These are phyloP conservation scores for Eupelmus urozonus DNA, from an alignment of 2,888 invertebrate genomes.

Conservation along the genomic window DNA sequence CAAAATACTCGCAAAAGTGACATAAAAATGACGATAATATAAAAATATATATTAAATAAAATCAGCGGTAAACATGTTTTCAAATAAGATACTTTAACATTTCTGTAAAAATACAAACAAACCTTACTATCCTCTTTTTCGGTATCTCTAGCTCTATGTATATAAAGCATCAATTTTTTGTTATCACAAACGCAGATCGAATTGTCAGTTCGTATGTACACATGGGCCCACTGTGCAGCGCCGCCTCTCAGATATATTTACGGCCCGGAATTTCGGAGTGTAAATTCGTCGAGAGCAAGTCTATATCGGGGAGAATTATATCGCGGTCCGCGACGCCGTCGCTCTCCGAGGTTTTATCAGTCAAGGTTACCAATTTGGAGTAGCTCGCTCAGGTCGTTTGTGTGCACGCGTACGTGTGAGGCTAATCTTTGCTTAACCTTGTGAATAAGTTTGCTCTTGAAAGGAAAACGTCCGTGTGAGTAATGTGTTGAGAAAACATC, in stretches of 20 bases:
- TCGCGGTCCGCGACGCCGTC: slow-evolving; percentile 4
- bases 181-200: not conserved
- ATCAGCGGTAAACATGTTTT: slow-evolving; percentile 17
- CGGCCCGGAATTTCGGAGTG: slow-evolving; percentile 2
- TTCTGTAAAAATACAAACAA: not conserved
- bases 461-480: slow-evolving; percentile 52
- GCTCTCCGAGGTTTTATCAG: slow-evolving; percentile 48
- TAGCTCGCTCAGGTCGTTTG: not conserved
- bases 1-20: too few relatives aligned
- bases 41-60: not conserved
- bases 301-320: slow-evolving; percentile 11
- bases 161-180: not conserved
- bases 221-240: not conserved
- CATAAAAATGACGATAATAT: slow-evolving; percentile 10
- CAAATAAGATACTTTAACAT: not conserved
- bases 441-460: slow-evolving; percentile 53
- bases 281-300: not conserved
- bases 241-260: slow-evolving; percentile 6
- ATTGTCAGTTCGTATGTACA: not conserved
- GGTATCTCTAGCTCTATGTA: not conserved
- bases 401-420: not conserved
- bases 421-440: slow-evolving; percentile 58
- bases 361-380: slow-evolving; percentile 55
- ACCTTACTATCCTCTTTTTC: not conserved
- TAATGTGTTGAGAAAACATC: slow-evolving; percentile 54